Conservation (phyloP, 2,888 invertebrate genomes). For the Perizoma flavofasciatum region DNA sequence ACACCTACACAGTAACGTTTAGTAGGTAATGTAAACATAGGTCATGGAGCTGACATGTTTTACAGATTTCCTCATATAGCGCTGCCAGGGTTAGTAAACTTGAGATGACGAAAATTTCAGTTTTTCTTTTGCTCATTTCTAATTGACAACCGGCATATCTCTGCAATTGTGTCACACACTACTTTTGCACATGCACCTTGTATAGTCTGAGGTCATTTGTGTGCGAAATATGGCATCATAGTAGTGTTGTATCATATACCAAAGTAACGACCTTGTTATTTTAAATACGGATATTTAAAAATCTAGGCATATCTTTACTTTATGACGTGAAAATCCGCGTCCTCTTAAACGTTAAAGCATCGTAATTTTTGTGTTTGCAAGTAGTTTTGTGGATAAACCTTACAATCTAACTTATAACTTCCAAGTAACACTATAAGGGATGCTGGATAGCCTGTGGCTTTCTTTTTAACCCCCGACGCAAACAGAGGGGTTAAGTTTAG, state of each 20-base stretch:
- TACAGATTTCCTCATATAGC: constrained; percentile 15
- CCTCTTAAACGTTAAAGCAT: too few species aligned
- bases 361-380: too few species aligned
- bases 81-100: background rate
- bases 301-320: constrained; percentile 12
- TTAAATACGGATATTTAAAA: constrained; percentile 25
- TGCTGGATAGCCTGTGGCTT: too few species aligned
- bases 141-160: background rate
- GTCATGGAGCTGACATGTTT: constrained; percentile 30
- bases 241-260: constrained; percentile 9
- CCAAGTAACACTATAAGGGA: too few species aligned
- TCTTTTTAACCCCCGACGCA: too few species aligned
- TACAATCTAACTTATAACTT: too few species aligned
- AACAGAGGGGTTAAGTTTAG: too few species aligned
- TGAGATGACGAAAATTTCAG: too few species aligned
- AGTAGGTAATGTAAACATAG: constrained; percentile 24
- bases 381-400: too few species aligned
- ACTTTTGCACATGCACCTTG: constrained; percentile 37
- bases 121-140: too few species aligned
- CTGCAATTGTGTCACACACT: constrained; percentile 6
- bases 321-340: constrained; percentile 1
- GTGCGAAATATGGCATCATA: constrained; percentile 44
- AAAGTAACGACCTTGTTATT: constrained; percentile 42
- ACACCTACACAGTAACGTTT: constrained; percentile 21
- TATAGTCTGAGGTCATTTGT: constrained; percentile 57